Evolutionary conservation across 35 echinoderm and acorn worm genomes (phyloP), one percentile per base, ranked within the genome.

Genomic region (Eucidaris tribuloides): DNA sequence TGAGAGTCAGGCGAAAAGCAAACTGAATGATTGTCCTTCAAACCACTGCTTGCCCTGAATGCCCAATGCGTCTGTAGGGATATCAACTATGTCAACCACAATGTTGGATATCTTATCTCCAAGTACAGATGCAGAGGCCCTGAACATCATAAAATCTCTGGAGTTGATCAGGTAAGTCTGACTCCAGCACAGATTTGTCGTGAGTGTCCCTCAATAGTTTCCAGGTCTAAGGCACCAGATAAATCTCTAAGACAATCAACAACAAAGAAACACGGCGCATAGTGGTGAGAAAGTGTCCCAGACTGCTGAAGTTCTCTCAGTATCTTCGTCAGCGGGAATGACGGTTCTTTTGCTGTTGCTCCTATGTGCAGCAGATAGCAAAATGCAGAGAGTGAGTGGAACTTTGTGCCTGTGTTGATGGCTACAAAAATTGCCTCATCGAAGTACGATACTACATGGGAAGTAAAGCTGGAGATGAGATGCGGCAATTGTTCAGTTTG

Each of bases 111-210:
- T 65, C 9, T 71, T 19, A 43, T 84, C 44, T 5, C n/a, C n/a
- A n/a, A 35, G 41, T 36, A 84, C 65, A 50, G 82, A n/a, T n/a
- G n/a, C n/a, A 11, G 43, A 42, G 9, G 61, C 31, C 4, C n/a
- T 84, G 31, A 50, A 60, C n/a, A n/a, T n/a, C 23, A 65, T 84
- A 60, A 84, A 18, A 29, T 44, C 60, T 27, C 59, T 84, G 14
- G 59, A 84, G 42, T 25, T 84, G 22, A 84, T 45, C 38, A 39
- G 59, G n/a, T 84, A 34, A 48, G 48, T n/a, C n/a, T 84, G 62
- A 84, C n/a, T 84, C 82, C 7, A 84, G 82, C 62, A 57, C 82
- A 45, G 59, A 84, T 11, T 84, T 84, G n/a, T n/a, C n/a, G 18
- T 41, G 82, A 18, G 82, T 70, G 43, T 84, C 71, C 45, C 82